A percentile compares a stretch with the other conserved stretches of the same genome.
phyloP scores from a whole-genome alignment of 2,888 invertebrate genomes.

The Lathronympha strigana region DNA sequence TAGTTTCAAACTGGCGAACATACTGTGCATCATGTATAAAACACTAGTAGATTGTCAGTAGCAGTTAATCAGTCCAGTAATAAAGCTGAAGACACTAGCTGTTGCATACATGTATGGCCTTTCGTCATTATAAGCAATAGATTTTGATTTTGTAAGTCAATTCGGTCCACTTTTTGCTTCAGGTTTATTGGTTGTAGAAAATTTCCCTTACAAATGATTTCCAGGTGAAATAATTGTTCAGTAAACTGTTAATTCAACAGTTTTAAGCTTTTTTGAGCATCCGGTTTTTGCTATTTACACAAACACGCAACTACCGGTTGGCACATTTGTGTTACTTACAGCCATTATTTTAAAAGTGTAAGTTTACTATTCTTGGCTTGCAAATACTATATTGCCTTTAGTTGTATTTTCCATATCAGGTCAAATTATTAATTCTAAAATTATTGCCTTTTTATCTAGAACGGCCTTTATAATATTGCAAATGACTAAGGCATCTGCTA shows the following conservation, averaged over 20 bases:
- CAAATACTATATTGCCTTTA: background rate
- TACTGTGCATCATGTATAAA: slow-evolving; percentile 22
- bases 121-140: slow-evolving; percentile 32
- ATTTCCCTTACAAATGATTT: slow-evolving; percentile 24
- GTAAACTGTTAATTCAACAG: slow-evolving; percentile 3
- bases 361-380: background rate
- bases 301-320: background rate
- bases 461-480: background rate
- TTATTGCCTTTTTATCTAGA: background rate
- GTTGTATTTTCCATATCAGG: background rate
- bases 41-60: slow-evolving; percentile 13
- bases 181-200: slow-evolving; percentile 8
- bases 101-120: slow-evolving; percentile 40
- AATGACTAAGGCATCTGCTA: background rate
- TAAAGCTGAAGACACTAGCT: slow-evolving; percentile 37
- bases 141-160: slow-evolving; percentile 33
- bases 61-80: slow-evolving; percentile 29
- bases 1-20: background rate
- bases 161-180: slow-evolving; percentile 21
- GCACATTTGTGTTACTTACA: background rate
- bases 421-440: background rate
- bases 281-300: background rate
- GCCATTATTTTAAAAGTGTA: too few relatives aligned
- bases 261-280: background rate
- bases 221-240: slow-evolving; percentile 25